A percentile compares a stretch with the other conserved stretches of the same genome.
Conservation (phyloP, 2,797 vertebrate species). For the Heliangelus exortis region DNA sequence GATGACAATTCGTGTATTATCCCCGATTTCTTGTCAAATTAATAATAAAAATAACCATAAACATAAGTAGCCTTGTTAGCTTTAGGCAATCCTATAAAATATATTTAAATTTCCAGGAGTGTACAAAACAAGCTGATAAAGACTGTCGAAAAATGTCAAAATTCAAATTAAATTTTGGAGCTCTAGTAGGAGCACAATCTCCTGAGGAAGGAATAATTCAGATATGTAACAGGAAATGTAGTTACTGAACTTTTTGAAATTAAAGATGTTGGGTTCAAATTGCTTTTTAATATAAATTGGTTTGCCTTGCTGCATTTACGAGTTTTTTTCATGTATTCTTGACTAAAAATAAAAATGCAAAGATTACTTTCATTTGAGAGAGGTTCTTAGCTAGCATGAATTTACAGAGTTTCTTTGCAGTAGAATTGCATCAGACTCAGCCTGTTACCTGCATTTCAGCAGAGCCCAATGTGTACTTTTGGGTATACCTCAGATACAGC, state of each 20-base stretch:
- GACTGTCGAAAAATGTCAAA: background rate
- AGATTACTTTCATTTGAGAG: background rate
- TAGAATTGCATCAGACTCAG: background rate
- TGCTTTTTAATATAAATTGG: background rate
- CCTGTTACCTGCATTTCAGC: background rate
- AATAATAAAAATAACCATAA: background rate
- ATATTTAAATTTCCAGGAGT: background rate
- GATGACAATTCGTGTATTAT: background rate
- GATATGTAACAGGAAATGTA: background rate
- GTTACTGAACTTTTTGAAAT: background rate
- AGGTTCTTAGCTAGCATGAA: background rate
- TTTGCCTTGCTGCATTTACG: background rate
- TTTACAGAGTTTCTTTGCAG: background rate
- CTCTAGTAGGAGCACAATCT: background rate
- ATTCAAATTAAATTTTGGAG: background rate
- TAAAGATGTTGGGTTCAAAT: background rate
- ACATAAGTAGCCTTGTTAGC: background rate
- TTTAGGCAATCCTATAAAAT: background rate
- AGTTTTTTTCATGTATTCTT: background rate
- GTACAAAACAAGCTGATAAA: background rate
- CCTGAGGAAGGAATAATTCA: background rate
- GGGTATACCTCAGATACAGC: background rate
- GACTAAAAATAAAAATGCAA: background rate
- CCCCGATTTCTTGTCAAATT: background rate
- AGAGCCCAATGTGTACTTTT: background rate